Percentiles rank a stretch among this genome's conserved stretches.
These are phyloP conservation scores for Podabrus alpinus DNA, from an alignment of 2,888 invertebrate species.

Conservation along the genomic window DNA sequence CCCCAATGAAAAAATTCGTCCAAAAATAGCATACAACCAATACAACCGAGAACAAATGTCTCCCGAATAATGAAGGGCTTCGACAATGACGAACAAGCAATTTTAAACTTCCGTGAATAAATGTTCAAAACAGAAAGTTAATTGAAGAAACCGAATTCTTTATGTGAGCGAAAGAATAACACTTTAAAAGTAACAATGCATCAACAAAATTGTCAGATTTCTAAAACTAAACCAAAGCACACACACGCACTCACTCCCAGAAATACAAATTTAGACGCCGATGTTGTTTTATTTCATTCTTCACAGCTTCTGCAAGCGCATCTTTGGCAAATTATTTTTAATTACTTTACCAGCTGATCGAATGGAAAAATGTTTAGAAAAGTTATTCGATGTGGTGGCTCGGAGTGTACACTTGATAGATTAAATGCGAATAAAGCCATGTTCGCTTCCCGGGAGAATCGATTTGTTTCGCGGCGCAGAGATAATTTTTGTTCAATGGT, in stretches of 20 bases:
- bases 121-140: neutral
- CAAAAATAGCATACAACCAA: conserved; percentile 6
- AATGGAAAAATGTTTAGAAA: neutral
- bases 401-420: neutral
- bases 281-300: conserved; percentile 35
- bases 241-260: conserved; percentile 13
- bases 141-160: neutral
- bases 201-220: neutral
- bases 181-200: neutral
- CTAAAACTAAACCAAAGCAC: neutral
- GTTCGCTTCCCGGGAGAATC: neutral
- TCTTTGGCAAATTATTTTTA: neutral
- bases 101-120: neutral
- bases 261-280: conserved; percentile 31
- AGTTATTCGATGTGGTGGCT: neutral
- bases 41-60: neutral
- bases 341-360: neutral
- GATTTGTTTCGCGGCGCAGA: neutral
- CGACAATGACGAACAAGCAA: neutral
- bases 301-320: conserved; percentile 8
- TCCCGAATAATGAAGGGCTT: neutral
- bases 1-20: neutral
- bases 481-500: too few relatives aligned
- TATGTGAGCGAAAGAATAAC: neutral
- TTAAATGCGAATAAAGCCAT: neutral